These are phyloP conservation scores for Diplogasteroides magnus DNA, from an alignment of 1,140 invertebrate genomes.

Conservation along the genomic window DNA sequence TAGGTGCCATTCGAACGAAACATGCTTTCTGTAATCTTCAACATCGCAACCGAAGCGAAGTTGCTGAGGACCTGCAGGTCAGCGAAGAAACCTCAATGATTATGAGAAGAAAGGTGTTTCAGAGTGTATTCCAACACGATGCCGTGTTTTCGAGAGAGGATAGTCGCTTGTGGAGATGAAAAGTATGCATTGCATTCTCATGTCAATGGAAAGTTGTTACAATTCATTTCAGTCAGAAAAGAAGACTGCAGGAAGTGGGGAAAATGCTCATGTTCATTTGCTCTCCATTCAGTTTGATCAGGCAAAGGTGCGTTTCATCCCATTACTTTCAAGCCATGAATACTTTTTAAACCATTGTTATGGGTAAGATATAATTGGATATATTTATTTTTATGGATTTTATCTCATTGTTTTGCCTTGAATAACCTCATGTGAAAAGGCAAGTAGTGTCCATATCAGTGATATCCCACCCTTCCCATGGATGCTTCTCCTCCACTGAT, in stretches of 20 bases:
- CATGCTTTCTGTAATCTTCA: slow-evolving; percentile 30
- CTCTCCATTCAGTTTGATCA: slow-evolving; percentile 31
- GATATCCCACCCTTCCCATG: too few relatives aligned
- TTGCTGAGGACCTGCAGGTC: slow-evolving; percentile 33
- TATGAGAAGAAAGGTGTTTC: slow-evolving; percentile 3
- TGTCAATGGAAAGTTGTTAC: too few relatives aligned
- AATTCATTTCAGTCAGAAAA: slow-evolving; percentile 12
- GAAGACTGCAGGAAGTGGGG: slow-evolving; percentile 31
- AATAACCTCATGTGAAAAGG: too few relatives aligned
- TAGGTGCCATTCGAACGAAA: slow-evolving; percentile 32
- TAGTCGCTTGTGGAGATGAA: slow-evolving; percentile 33
- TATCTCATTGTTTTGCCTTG: too few relatives aligned
- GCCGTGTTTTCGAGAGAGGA: slow-evolving; percentile 36
- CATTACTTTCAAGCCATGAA: too few relatives aligned
- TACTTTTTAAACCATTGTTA: too few relatives aligned
- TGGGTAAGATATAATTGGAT: too few relatives aligned
- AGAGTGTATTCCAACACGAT: slow-evolving; percentile 32
- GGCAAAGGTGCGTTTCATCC: slow-evolving; percentile 27
- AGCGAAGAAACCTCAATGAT: background rate
- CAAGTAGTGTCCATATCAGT: too few relatives aligned
- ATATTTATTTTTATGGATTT: too few relatives aligned
- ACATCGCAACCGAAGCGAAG: slow-evolving; percentile 28
- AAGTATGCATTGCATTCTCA: slow-evolving; percentile 7
- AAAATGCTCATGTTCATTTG: slow-evolving; percentile 37
- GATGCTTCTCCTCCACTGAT: too few relatives aligned